Evolutionary conservation across 2,113 vertebrate genomes (phyloP), one percentile per base, ranked within the genome.

Genomic region (Pavo muticus): DNA sequence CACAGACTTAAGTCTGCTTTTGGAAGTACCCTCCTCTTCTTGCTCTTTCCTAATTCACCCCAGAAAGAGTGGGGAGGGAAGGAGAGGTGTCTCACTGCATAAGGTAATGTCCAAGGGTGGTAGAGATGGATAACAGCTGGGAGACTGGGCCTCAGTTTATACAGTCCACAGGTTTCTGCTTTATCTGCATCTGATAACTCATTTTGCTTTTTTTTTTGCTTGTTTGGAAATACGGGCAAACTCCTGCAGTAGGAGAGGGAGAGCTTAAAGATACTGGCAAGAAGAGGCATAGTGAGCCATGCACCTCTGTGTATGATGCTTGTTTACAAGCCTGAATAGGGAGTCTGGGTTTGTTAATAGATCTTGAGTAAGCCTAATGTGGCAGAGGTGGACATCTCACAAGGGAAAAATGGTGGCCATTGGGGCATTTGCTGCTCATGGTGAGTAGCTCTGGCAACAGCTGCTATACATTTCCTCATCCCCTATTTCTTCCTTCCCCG

Each of bases 381-480:
- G 68, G 32, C 39, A 71, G 57, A 75, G 35, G 37, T 8, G 3
- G 57, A 37, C 0, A 23, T 70, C 81, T 87, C 32, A 10, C 54
- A 59, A 65, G 59, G 57, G 74, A 84, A 71, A 86, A 39, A 1
- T 13, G 20, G 50, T 35, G 69, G 65, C 42, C 23, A 69, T 90
- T 57, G 61, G 86, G 92, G 23, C 10, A 29, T 69, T 65, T 81
- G 57, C 73, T 93, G 11, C 84, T 91, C 84, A 61, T 63, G 56
- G 63, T 14, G 40, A 93, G 76, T 18, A 47, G 56, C 35, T 86
- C 67, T 2, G 5, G 76, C 47, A 94, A 42, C 21, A 86, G 69
- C 70, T 87, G 63, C 82, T 87, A 44, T 87, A 79, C 74, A 87
- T 92, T 87, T 71, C 77, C 72, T 44, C 11, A 60, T 92, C 63